These are phyloP conservation scores for Philopotamus ludificatus DNA, from an alignment of 1,140 invertebrate genomes.

Conservation along the genomic window DNA sequence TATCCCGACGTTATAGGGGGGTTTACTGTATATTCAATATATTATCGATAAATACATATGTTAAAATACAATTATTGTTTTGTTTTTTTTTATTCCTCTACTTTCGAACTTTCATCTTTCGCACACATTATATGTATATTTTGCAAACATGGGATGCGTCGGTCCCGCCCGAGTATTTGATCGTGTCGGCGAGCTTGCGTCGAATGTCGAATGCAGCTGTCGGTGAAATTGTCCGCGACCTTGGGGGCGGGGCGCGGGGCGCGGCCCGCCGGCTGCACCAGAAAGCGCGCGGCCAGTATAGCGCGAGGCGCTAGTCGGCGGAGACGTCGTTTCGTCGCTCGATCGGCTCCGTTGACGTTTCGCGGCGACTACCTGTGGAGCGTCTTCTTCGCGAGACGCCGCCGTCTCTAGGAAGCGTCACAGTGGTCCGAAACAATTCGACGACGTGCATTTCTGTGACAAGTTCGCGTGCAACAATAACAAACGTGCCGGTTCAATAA, in stretches of 20 bases:
- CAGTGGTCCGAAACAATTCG: neutral
- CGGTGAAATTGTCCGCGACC: conserved; percentile 24
- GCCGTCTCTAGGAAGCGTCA: no score
- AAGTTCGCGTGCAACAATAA: neutral
- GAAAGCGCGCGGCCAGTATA: neutral
- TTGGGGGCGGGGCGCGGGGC: conserved; percentile 12
- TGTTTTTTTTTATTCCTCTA: no score
- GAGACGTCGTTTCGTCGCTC: no score
- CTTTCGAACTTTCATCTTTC: no score
- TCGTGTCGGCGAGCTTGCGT: neutral
- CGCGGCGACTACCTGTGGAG: conserved; percentile 34
- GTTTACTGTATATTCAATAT: no score
- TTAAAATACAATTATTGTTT: no score
- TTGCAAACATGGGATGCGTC: no score
- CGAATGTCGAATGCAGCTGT: conserved; percentile 1
- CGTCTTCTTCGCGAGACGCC: no score
- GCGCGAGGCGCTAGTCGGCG: conserved; percentile 3
- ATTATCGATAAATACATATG: no score
- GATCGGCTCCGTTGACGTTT: neutral
- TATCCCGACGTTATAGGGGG: no score
- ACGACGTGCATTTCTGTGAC: neutral
- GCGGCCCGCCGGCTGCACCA: neutral
- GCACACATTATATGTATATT: no score
- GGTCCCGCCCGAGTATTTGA: no score
- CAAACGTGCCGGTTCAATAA: neutral